Conservation (phyloP, 2,888 invertebrate species). For the Aleiodes leptofemur region DNA sequence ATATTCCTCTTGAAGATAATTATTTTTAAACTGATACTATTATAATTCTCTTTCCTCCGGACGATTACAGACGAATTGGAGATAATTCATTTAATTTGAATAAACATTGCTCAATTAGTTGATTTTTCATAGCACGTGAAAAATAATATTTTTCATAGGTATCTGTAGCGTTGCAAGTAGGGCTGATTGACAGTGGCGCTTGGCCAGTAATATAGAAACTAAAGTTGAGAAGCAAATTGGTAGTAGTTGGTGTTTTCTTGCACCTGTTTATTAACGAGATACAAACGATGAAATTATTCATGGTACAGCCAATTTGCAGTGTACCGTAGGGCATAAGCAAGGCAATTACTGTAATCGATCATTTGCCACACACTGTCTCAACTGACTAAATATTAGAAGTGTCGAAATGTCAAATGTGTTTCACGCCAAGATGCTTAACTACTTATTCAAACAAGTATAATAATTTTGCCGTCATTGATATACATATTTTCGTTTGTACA, state of each 20-base stretch:
- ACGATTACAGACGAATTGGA: not conserved
- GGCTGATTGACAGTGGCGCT: conserved; percentile 44
- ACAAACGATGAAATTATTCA: conserved; percentile 45
- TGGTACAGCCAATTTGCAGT: conserved; percentile 40
- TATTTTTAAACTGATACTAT: too few species aligned
- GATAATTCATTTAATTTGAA: not conserved
- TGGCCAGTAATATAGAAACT: conserved; percentile 26
- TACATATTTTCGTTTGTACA: conserved; percentile 31
- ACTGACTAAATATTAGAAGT: conserved; percentile 49
- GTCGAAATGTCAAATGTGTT: conserved; percentile 25
- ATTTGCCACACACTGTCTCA: conserved; percentile 51
- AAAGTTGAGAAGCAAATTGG: not conserved
- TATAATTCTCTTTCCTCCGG: too few species aligned
- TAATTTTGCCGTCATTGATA: conserved; percentile 39
- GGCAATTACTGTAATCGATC: conserved; percentile 41
- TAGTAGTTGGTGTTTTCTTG: not conserved
- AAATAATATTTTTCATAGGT: conserved; percentile 36
- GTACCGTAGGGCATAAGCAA: conserved; percentile 19
- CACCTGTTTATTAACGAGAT: conserved; percentile 47
- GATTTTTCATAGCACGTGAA: not conserved
- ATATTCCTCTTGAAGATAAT: too few species aligned
- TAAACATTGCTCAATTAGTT: too few species aligned
- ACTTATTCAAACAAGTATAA: conserved; percentile 8
- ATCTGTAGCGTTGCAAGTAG: conserved; percentile 33
- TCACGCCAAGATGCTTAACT: conserved; percentile 8